Base-by-base conservation (phyloP, 2,797 vertebrate genomes). In the Onychomys arenicola region DNA sequence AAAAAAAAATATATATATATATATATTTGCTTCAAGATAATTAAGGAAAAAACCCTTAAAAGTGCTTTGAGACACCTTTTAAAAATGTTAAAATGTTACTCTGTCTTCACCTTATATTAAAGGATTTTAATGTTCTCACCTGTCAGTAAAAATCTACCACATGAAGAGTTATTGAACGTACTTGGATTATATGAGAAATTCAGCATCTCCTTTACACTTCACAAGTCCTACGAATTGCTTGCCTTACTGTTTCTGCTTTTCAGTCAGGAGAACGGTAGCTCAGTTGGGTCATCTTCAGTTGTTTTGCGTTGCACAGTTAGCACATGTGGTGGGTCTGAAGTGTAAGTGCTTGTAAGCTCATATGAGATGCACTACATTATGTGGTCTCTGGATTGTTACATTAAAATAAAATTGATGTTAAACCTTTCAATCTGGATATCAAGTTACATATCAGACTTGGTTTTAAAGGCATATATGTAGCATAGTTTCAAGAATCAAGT, bases 401-500 rank as follows among this genome's bases (percentile, higher is more conserved):
- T 57, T 21, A 65, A 63, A 25, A 17, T 85, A 55, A n/a, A 13
- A 88, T 75, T 61, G 40, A 52, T 86, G n/a, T 23, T 88, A 93
- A 69, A 21, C 21, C 27, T 76, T 96, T 90, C 17, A 5, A 63
- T 90, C 12, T 59, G 46, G 65, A 81, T 3, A 52, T 73, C 65
- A 91, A 77, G 11, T 27, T 83, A 34, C 8, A 49, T 16, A 5
- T 19, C 67, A 73, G 27, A 65, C 37, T 81, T 96, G 23, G 84
- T 29, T 94, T 87, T 94, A 7, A 63, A 67, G 5, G 6, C 90
- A 17, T 12, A 77, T 5, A 71, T 91, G 19, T 85, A 89, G 5
- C 52, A 52, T 2, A 21, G 67, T 96, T 91, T 61, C 37, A 95
- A 90, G 80, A 77, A 90, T 83, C 19, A 93, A 87, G 34, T 37